phyloP scores from a whole-genome alignment of 2,797 vertebrate genomes.

The Apogon talboti region DNA sequence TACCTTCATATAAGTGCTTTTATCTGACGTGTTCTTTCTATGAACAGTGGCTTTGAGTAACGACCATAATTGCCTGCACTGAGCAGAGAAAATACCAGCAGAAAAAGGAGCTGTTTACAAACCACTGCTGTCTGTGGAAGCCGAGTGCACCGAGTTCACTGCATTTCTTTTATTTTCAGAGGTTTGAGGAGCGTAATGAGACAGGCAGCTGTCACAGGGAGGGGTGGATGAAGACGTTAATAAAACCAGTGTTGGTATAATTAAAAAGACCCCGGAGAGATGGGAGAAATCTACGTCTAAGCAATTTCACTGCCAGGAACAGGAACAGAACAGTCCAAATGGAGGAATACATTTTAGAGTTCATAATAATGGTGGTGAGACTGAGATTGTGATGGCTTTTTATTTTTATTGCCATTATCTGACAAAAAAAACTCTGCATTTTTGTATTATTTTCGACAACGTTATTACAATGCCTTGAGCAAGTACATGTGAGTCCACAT shows the following conservation, averaged over 20 bases:
- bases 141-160: neutral
- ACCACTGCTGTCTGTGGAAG: neutral
- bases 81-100: neutral
- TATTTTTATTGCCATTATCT: too few species aligned
- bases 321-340: neutral
- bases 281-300: constrained; percentile 12
- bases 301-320: constrained; percentile 6
- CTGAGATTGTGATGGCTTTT: too few species aligned
- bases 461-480: too few species aligned
- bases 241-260: constrained; percentile 43
- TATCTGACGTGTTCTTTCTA: neutral
- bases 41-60: constrained; percentile 2
- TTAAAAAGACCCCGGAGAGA: constrained; percentile 45
- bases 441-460: too few species aligned
- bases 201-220: constrained; percentile 36
- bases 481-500: too few species aligned
- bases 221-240: constrained; percentile 33
- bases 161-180: neutral
- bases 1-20: neutral
- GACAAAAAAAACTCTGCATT: too few species aligned
- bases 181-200: constrained; percentile 30
- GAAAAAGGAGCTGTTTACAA: neutral
- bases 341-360: neutral
- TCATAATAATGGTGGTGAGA: too few species aligned
- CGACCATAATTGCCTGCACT: neutral